Percentiles rank a stretch among this genome's conserved stretches.
phyloP scores from a whole-genome alignment of 2,797 vertebrate species.

The Myotis findleyi region DNA sequence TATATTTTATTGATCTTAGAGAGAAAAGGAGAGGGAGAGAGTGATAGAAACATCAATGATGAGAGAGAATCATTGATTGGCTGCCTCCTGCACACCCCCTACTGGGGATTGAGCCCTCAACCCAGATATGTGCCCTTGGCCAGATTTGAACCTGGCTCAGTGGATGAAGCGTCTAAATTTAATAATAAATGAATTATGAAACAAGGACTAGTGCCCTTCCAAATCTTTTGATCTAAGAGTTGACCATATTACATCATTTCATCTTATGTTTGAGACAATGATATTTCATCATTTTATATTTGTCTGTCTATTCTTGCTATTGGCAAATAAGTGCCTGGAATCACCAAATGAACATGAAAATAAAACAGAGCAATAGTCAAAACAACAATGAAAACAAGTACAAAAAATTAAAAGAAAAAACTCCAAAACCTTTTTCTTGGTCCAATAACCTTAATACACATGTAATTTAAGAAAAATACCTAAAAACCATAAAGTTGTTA shows the following conservation, averaged over 20 bases:
- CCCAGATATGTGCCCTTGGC: no score
- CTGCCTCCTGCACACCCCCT: no score
- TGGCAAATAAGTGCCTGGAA: background rate
- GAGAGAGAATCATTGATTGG: no score
- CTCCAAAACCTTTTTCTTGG: background rate
- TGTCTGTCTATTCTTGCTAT: background rate
- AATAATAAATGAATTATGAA: slow-evolving; percentile 35
- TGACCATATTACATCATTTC: background rate
- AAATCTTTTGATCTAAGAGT: background rate
- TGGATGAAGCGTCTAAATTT: no score
- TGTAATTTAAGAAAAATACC: background rate
- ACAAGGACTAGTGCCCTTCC: background rate
- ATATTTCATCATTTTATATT: background rate
- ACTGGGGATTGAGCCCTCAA: no score
- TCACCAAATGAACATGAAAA: background rate
- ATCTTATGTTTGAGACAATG: no score
- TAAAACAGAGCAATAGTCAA: background rate
- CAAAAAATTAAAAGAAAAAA: background rate
- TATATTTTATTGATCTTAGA: no score
- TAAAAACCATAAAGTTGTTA: background rate
- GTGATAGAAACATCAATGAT: no score
- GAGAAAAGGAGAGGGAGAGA: no score
- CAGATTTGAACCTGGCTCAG: no score
- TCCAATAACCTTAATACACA: background rate
- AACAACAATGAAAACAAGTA: background rate